phyloP scores from a whole-genome alignment of 2,797 vertebrate genomes.

The Pterois miles region DNA sequence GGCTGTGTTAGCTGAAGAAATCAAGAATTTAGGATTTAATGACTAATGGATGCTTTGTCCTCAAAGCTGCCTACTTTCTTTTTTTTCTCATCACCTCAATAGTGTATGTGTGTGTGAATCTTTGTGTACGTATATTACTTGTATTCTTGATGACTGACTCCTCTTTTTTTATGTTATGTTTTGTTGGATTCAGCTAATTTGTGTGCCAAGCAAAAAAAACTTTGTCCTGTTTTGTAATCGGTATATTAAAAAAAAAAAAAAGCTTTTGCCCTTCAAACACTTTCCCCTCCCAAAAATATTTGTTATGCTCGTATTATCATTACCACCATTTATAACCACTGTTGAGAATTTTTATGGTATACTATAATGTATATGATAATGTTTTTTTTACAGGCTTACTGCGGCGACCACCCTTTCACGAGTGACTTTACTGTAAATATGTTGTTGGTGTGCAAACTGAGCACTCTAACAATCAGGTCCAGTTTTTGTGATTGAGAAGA shows the following conservation, averaged over 20 bases:
- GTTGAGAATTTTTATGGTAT: conserved; percentile 66
- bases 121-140: conserved; percentile 35
- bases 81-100: conserved; percentile 36
- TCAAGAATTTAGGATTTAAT: conserved; percentile 19
- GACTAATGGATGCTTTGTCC: conserved; percentile 40
- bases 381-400: conserved; percentile 74
- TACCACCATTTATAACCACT: conserved; percentile 80
- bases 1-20: conserved; percentile 50
- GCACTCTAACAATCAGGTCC: conserved; percentile 68
- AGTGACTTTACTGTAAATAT: conserved; percentile 73
- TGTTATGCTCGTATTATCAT: conserved; percentile 59
- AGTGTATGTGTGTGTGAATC: conserved; percentile 15
- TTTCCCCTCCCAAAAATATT: conserved; percentile 29
- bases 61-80: conserved; percentile 47
- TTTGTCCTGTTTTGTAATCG: conserved; percentile 36
- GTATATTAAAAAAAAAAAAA: background rate
- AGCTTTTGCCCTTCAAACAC: background rate
- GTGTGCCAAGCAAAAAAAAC: conserved; percentile 58
- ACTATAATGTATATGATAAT: conserved; percentile 59
- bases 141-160: conserved; percentile 22
- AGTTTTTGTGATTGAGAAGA: conserved; percentile 69
- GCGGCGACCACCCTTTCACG: conserved; percentile 64
- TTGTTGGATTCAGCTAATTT: conserved; percentile 47
- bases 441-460: conserved; percentile 60
- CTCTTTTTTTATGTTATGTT: conserved; percentile 21